These are phyloP conservation scores for Bubo bubo DNA, from an alignment of 2,113 vertebrate species.

Conservation along the genomic window DNA sequence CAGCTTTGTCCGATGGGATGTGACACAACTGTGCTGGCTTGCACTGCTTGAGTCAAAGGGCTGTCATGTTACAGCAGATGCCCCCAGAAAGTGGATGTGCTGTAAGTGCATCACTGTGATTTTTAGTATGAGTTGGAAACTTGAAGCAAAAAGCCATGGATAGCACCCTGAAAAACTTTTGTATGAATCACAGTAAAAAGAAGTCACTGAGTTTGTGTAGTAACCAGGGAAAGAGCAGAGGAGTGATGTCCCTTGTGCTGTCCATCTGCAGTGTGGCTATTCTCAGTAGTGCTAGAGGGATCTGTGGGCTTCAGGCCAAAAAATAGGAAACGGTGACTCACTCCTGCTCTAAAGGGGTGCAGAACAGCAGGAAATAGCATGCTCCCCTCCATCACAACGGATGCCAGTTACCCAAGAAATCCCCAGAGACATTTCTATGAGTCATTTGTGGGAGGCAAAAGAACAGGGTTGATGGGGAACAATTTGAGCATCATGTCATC, in stretches of 20 bases:
- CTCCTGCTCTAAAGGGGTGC: not conserved
- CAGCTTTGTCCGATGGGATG: not conserved
- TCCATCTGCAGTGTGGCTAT: not conserved
- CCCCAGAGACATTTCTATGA: accelerated
- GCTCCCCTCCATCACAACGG: not conserved
- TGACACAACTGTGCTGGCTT: not conserved
- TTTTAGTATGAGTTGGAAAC: not conserved
- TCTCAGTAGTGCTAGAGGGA: not conserved
- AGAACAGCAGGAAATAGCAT: accelerated
- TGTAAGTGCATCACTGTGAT: not conserved
- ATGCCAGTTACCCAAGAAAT: not conserved
- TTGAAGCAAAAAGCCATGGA: not conserved
- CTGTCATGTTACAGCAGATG: not conserved
- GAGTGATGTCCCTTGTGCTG: accelerated
- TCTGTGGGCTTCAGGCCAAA: not conserved
- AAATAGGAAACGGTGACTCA: not conserved
- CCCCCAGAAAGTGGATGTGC: not conserved
- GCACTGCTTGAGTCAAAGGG: not conserved
- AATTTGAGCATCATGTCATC: not conserved
- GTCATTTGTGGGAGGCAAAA: not conserved
- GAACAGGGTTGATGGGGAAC: not conserved
- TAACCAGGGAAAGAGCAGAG: not conserved
- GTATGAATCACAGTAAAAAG: not conserved
- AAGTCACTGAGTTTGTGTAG: not conserved
- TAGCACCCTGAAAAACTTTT: not conserved